phyloP scores from a whole-genome alignment of 2,113 vertebrate species.

The Aegotheles bennettii region DNA sequence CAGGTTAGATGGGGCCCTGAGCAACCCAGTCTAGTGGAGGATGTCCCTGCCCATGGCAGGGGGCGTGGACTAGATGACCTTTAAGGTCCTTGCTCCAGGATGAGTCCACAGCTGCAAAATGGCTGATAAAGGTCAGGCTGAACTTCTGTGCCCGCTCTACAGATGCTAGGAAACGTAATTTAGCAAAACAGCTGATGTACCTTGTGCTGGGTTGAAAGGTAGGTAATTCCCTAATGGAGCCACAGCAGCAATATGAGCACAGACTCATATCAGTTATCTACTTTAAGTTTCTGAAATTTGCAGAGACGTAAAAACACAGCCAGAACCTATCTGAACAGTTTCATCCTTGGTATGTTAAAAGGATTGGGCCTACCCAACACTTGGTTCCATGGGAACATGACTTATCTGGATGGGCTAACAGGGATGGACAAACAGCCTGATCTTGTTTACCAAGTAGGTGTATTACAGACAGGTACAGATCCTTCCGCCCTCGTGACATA shows the following conservation, averaged over 20 bases:
- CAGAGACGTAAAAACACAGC: background rate
- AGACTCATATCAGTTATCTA: background rate
- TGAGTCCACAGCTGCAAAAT: background rate
- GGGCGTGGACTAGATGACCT: no score
- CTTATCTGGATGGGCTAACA: fast-evolving
- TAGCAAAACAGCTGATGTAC: background rate
- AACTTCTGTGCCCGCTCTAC: background rate
- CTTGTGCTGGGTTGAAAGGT: background rate
- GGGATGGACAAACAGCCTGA: background rate
- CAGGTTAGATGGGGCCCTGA: no score
- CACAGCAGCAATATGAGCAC: background rate
- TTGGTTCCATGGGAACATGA: background rate
- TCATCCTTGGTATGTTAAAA: background rate
- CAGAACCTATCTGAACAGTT: background rate
- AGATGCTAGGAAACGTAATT: background rate
- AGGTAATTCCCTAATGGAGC: background rate
- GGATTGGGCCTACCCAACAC: background rate
- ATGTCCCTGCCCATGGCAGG: no score
- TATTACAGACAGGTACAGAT: background rate
- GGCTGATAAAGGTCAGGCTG: background rate
- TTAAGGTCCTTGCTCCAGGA: background rate
- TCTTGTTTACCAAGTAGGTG: background rate
- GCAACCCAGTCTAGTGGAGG: no score
- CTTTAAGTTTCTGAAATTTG: background rate
- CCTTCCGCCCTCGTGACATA: background rate